Evolutionary conservation across 92 coral and sea anemone species (phyloP).

Genomic region (Epizoanthus scotinus): DNA sequence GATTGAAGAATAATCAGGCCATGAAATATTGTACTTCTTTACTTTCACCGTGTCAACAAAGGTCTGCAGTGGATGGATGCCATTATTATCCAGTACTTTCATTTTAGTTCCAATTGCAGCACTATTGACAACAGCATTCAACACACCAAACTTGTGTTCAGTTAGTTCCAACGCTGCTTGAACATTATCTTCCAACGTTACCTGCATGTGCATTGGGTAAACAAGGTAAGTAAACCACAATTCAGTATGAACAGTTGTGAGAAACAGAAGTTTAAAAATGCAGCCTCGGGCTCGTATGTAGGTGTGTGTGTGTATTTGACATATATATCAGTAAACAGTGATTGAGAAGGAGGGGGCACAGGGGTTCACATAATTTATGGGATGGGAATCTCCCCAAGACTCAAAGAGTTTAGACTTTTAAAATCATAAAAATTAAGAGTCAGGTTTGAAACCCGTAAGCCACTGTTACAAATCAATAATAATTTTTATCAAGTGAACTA

Average conservation of each 20-base stretch:
- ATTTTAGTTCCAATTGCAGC: constrained; percentile 66
- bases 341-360: too few relatives aligned
- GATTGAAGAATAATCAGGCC: too few relatives aligned
- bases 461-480: too few relatives aligned
- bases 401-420: too few relatives aligned
- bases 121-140: constrained; percentile 77
- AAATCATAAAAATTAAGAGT: too few relatives aligned
- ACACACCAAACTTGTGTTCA: constrained; percentile 70
- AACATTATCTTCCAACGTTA: constrained; percentile 73
- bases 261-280: neutral
- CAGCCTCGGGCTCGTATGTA: too few relatives aligned
- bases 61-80: constrained; percentile 76
- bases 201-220: constrained; percentile 43
- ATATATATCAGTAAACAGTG: too few relatives aligned
- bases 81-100: constrained; percentile 61
- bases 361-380: too few relatives aligned
- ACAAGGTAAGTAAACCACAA: neutral
- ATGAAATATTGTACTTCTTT: neutral
- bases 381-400: too few relatives aligned
- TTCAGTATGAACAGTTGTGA: neutral
- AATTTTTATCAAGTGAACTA: too few relatives aligned
- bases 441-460: too few relatives aligned
- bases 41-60: constrained; percentile 85
- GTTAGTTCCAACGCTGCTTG: constrained; percentile 66
- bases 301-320: too few relatives aligned